Evolutionary conservation across 2,113 vertebrate genomes (phyloP), one percentile per base, ranked within the genome.

Genomic region (Stictonetta naevosa): DNA sequence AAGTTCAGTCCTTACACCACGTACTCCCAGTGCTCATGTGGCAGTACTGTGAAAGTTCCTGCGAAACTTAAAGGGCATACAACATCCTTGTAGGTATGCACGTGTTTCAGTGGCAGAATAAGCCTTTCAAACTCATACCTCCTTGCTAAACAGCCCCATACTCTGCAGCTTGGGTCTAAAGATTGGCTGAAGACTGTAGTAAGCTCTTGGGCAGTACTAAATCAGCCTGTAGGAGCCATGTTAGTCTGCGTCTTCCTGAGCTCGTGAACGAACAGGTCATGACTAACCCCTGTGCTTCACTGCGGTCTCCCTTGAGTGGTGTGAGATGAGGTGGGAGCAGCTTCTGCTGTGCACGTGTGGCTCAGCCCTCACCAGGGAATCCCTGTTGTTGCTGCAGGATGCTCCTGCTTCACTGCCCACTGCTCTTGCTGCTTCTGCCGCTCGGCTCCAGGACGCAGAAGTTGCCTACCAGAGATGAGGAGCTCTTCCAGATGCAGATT

Each of bases 401-500:
- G 99, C 95, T 98, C 95, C 97, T 96, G 95, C 96, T 97, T 73
- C 90, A 31, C 79, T 98, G 97, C 95, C 96, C 92, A 3, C 86
- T 96, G 75, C 91, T 95, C 85, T 98, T 99, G 81, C 89, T 98
- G 96, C 92, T 99, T 22, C 79, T 99, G 53, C 98, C 98, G 0
- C 94, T 98, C 2, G 64, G 94, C 64, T 97, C 97, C 15, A 93
- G 95, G 95, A 96, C 98, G 63, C 99, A 99, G 98, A 99, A 99
- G 96, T 73, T 99, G 25, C 99, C 99, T 53, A 99, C 99, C 8
- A 98, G 99, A 78, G 99, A 99, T 86, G 99, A 99, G 91, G 99
- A 99, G 23, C 98, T 99, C 88, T 99, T 99, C 94, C 99, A 99
- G 97, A 99, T 99, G 99, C 99, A 99, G 97, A 99, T 99, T 93